phyloP scores from a whole-genome alignment of 1,140 invertebrate species.

The Macrobrachium rosenbergii region DNA sequence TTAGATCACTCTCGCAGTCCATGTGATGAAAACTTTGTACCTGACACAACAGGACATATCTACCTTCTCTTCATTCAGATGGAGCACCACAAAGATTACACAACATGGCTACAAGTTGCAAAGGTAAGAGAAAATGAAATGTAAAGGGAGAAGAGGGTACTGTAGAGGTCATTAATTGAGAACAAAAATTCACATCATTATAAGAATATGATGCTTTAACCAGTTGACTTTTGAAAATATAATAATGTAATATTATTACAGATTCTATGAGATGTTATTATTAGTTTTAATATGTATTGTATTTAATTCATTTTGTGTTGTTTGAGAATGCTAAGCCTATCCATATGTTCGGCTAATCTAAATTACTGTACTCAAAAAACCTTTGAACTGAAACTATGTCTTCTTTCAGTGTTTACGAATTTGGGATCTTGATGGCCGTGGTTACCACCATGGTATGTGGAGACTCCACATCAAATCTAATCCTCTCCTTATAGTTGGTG shows the following conservation, averaged over 20 bases:
- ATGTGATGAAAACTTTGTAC: slow-evolving; percentile 71
- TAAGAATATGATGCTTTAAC: too few species aligned
- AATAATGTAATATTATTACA: too few species aligned
- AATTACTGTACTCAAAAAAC: background rate
- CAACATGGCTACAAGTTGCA: slow-evolving; percentile 77
- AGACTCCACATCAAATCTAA: slow-evolving; percentile 74
- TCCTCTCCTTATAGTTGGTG: slow-evolving; percentile 75
- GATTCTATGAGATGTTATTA: too few species aligned
- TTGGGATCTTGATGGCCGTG: slow-evolving; percentile 79
- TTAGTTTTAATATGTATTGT: too few species aligned
- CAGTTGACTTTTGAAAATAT: too few species aligned
- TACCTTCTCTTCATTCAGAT: slow-evolving; percentile 77
- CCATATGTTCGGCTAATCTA: background rate
- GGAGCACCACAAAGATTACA: slow-evolving; percentile 74
- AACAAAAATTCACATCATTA: background rate
- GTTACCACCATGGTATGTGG: slow-evolving; percentile 78
- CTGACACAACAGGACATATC: slow-evolving; percentile 68
- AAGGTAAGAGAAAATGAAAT: slow-evolving; percentile 71
- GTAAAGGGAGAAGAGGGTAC: background rate
- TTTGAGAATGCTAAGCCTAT: too few species aligned
- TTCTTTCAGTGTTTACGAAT: slow-evolving; percentile 75
- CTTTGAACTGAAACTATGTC: background rate
- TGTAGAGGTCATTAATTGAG: background rate
- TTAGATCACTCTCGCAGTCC: slow-evolving; percentile 73
- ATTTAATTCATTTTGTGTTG: too few species aligned